These are phyloP conservation scores for Psettodes erumei DNA, from an alignment of 2,113 vertebrate species.

Conservation along the genomic window DNA sequence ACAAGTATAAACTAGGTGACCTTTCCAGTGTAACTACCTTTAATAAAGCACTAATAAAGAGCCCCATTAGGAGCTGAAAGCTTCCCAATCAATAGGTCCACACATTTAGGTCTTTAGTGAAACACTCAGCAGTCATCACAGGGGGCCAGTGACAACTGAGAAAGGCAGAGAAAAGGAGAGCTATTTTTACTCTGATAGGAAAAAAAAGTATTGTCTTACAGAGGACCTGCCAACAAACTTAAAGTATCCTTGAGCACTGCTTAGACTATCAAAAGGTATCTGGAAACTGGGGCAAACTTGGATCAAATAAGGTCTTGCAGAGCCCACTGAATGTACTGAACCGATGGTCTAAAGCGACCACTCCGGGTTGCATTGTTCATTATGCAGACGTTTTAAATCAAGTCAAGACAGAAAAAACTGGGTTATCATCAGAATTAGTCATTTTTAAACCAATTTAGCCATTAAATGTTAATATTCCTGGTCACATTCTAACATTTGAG, in stretches of 20 bases:
- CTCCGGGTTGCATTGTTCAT: neutral
- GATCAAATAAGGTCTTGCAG: slow-evolving; percentile 17
- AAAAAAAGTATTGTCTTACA: slow-evolving; percentile 61
- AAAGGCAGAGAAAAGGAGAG: slow-evolving; percentile 6
- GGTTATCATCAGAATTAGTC: too few species aligned
- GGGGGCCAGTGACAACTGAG: slow-evolving; percentile 34
- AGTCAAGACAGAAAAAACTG: too few species aligned
- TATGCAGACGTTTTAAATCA: neutral
- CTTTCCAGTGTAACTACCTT: slow-evolving; percentile 46
- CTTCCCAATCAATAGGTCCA: slow-evolving; percentile 59
- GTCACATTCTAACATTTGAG: neutral
- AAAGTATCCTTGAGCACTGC: slow-evolving; percentile 16
- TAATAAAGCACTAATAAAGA: slow-evolving; percentile 55
- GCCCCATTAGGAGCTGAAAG: slow-evolving; percentile 51
- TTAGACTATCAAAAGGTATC: slow-evolving; percentile 4
- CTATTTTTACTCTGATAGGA: slow-evolving; percentile 52
- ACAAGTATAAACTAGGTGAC: slow-evolving; percentile 33
- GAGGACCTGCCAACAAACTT: slow-evolving; percentile 27
- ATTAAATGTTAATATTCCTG: neutral
- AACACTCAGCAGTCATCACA: slow-evolving; percentile 39
- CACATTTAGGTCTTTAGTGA: slow-evolving; percentile 55
- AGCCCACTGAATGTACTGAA: neutral
- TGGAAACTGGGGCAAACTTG: slow-evolving; percentile 7
- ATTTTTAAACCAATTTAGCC: neutral
- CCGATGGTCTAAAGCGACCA: slow-evolving; percentile 4